Evolutionary conservation across 2,888 invertebrate species (phyloP).

Genomic region (Cephalotes varians): DNA sequence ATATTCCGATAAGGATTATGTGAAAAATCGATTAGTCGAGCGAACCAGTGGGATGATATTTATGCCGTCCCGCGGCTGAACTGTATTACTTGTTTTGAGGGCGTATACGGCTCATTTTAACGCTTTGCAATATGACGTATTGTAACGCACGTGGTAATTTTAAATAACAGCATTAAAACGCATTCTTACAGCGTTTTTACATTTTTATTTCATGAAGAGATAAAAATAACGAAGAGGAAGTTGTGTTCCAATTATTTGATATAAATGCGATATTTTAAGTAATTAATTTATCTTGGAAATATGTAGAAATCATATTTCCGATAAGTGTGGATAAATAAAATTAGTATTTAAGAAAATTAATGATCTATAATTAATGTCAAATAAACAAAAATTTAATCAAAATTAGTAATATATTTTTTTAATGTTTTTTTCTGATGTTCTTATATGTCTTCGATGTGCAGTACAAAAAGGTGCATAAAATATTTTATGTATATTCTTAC

Average conservation of each 20-base stretch:
- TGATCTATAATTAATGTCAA: not conserved
- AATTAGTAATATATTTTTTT: not conserved
- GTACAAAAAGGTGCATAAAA: not conserved
- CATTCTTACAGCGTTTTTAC: not conserved
- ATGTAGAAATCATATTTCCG: not conserved
- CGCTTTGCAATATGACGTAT: not conserved
- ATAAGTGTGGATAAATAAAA: not conserved
- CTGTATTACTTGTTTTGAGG: conserved; percentile 40
- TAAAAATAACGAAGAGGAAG: not conserved
- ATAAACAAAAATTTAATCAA: not conserved
- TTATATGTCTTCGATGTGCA: not conserved
- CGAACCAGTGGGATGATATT: conserved; percentile 43
- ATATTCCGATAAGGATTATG: conserved; percentile 70
- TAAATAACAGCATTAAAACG: not conserved
- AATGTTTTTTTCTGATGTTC: not conserved
- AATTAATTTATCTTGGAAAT: not conserved
- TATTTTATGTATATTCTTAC: not conserved
- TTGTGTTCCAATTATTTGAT: not conserved
- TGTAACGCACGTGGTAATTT: not conserved
- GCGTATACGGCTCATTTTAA: conserved; percentile 22
- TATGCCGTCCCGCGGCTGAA: conserved; percentile 25
- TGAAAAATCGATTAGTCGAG: conserved; percentile 73
- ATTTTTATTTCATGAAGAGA: not conserved
- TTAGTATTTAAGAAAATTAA: not conserved
- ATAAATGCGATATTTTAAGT: not conserved